These are phyloP conservation scores for Anabacerthia variegaticeps DNA, from an alignment of 2,797 vertebrate genomes.

Conservation along the genomic window DNA sequence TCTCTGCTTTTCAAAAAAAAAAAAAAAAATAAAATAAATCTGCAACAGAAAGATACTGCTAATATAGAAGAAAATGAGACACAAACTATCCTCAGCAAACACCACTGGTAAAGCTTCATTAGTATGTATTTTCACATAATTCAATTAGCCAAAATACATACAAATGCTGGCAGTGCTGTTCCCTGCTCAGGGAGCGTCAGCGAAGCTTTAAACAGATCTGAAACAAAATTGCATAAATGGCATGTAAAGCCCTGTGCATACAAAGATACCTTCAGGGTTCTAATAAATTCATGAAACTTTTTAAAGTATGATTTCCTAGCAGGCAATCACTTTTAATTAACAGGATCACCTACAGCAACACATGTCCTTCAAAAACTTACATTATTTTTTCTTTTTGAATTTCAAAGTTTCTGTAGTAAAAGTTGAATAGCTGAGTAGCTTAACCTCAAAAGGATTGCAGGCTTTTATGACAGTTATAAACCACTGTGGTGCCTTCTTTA, in stretches of 20 bases:
- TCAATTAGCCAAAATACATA: constrained; percentile 85
- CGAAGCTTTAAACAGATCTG: constrained; percentile 82
- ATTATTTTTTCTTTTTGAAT: constrained; percentile 89
- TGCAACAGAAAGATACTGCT: constrained; percentile 36
- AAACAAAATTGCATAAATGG: constrained; percentile 85
- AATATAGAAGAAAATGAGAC: constrained; percentile 76
- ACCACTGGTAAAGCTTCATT: constrained; percentile 76
- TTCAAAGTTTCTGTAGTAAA: constrained; percentile 88
- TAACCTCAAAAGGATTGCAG: constrained; percentile 86
- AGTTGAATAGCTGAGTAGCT: constrained; percentile 87
- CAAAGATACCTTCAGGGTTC: constrained; percentile 85
- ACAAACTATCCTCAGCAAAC: constrained; percentile 68
- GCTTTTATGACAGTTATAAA: constrained; percentile 87
- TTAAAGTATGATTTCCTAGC: constrained; percentile 86
- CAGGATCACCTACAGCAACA: constrained; percentile 88
- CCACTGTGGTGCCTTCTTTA: constrained; percentile 86
- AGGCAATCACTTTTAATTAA: constrained; percentile 90
- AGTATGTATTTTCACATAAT: constrained; percentile 83
- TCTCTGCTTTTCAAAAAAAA: constrained; percentile 50
- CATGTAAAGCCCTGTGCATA: constrained; percentile 83
- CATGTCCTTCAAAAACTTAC: constrained; percentile 89
- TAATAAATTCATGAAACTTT: constrained; percentile 87
- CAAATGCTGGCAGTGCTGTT: constrained; percentile 70
- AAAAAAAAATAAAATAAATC: constrained; percentile 57
- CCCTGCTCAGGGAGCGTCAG: constrained; percentile 76